These are phyloP conservation scores for Mellivora capensis DNA, from an alignment of 2,113 vertebrate species.

Conservation along the genomic window DNA sequence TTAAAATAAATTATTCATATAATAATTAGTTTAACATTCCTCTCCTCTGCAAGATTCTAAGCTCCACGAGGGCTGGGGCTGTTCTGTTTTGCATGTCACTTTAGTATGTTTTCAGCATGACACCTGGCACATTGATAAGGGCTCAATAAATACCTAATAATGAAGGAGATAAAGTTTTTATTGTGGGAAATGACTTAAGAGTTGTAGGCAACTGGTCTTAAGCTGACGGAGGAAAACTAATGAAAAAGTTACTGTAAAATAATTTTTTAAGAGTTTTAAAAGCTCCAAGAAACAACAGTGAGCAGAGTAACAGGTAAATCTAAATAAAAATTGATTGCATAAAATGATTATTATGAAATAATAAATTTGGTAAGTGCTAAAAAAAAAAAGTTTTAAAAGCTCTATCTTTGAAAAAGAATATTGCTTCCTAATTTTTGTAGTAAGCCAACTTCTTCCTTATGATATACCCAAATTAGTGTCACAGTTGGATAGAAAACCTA, in stretches of 20 bases:
- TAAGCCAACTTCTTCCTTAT: neutral
- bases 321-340: no score
- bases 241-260: neutral
- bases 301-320: no score
- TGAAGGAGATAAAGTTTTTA: neutral
- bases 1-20: neutral
- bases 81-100: neutral
- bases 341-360: no score
- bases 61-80: neutral
- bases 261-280: conserved; percentile 19
- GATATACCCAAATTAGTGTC: neutral
- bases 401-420: neutral
- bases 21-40: neutral
- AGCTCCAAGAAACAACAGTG: no score
- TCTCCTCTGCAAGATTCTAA: neutral
- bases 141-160: neutral
- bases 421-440: neutral
- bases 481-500: neutral
- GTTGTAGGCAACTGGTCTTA: neutral
- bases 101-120: neutral
- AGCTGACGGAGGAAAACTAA: neutral
- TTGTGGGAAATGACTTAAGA: conserved; percentile 10
- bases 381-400: conserved; percentile 40
- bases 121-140: neutral
- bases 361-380: no score